Evolutionary conservation across 2,113 vertebrate genomes (phyloP), one percentile per base, ranked within the genome.

Genomic region (Ibidorhyncha struthersii): DNA sequence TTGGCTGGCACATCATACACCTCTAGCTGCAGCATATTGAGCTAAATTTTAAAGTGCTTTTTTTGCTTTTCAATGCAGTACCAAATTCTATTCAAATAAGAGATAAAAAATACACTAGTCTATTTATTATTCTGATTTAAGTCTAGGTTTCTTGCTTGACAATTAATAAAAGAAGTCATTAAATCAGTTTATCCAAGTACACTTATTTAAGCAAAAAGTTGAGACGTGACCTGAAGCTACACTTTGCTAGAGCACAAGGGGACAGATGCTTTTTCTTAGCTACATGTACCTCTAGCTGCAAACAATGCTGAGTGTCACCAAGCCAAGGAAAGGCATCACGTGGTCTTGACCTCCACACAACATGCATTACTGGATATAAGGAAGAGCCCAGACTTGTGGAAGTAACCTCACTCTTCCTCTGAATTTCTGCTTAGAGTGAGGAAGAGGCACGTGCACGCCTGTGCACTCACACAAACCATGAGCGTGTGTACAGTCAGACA

Each of bases 391-490:
- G 45, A 38, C 40, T 40, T 63, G 59, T n/a, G 38, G 22, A 41
- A 41, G 27, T 6, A 43, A 58, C 19, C 58, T 76, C 49, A 12
- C 38, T 71, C 49, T 22, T 72, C 49, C 49, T 71, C 77, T 59
- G 55, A 19, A 27, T 53, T 63, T 62, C 72, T 62, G 43, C 56
- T 34, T 67, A 61, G 11, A 40, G 17, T 14, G 36, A 81, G 63
- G 34, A 22, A 69, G 38, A 62, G 32, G 32, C 36, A 47, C 2
- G 10, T 2, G 36, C 34, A 41, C 1, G 6, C 14, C 6, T n/a
- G 8, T 19, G 3, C 10, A 1, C 61, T 29, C 55, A 56, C 22
- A 22, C 12, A 38, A 27, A 15, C 25, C 70, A 26, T 0, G 3
- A 71, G 63, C 18, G 2, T 1, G 2, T 1, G 7, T 45, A 16